Evolutionary conservation across 1,140 invertebrate genomes (phyloP).

Genomic region (Hesperophylax magnus): DNA sequence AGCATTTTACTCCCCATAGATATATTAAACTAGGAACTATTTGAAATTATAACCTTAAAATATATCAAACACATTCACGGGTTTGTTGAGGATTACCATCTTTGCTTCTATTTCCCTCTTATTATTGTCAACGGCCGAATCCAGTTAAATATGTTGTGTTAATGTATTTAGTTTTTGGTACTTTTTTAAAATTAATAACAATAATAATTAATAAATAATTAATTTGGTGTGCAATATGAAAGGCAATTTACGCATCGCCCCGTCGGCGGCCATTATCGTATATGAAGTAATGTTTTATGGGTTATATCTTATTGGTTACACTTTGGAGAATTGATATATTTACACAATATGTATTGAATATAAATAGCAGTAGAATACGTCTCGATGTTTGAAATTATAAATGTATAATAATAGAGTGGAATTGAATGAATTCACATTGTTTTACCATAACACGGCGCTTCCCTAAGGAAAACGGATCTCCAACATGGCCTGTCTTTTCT

Average conservation of each 20-base stretch:
- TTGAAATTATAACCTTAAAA: no score
- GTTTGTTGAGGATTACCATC: no score
- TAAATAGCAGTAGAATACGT: conserved; percentile 30
- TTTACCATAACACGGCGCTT: conserved; percentile 11
- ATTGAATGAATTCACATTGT: not conserved
- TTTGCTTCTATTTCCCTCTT: no score
- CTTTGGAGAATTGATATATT: not conserved
- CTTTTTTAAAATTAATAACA: conserved; percentile 26
- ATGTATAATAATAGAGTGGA: conserved; percentile 17
- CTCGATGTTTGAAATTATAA: conserved; percentile 38
- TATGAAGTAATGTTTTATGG: not conserved
- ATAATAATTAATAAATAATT: not conserved
- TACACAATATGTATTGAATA: conserved; percentile 34
- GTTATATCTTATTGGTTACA: not conserved
- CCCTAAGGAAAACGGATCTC: not conserved
- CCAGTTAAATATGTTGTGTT: conserved; percentile 3
- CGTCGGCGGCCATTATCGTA: not conserved
- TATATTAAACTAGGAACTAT: no score
- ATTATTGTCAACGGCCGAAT: not conserved
- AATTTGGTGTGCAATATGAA: conserved; percentile 28
- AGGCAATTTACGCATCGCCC: not conserved
- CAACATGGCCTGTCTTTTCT: not conserved
- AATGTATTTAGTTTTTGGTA: conserved; percentile 34
- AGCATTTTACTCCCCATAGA: no score
- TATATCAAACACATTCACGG: no score